phyloP scores from a whole-genome alignment of 2,797 vertebrate genomes.

The Propithecus perrieri region DNA sequence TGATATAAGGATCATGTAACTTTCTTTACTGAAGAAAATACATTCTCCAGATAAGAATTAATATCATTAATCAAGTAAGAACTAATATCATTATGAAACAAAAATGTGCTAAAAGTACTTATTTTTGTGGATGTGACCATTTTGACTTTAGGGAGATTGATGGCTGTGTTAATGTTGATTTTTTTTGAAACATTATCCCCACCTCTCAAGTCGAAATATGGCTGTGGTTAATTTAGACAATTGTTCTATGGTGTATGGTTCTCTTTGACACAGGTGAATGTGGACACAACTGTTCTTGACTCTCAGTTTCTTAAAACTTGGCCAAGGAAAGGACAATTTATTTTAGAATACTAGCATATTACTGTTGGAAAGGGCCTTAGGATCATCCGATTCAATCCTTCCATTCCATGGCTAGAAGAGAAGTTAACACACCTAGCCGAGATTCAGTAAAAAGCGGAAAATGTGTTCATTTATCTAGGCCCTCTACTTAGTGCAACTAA shows the following conservation, averaged over 20 bases:
- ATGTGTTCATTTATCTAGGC: neutral
- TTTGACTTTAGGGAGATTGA: neutral
- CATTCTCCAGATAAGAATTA: neutral
- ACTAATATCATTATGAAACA: neutral
- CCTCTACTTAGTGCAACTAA: neutral
- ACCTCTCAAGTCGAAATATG: neutral
- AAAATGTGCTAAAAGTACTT: neutral
- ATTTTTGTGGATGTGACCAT: neutral
- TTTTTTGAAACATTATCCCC: neutral
- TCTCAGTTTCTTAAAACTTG: neutral
- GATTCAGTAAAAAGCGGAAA: neutral
- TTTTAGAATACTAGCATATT: neutral
- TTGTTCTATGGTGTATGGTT: neutral
- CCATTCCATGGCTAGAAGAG: neutral
- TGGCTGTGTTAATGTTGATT: neutral
- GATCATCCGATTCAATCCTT: neutral
- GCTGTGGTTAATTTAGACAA: neutral
- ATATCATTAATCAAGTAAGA: neutral
- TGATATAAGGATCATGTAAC: neutral
- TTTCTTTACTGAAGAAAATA: constrained; percentile 28
- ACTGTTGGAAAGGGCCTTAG: neutral
- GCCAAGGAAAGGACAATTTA: neutral
- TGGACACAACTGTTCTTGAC: neutral
- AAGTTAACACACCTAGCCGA: neutral
- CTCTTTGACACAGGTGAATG: neutral